phyloP scores from a whole-genome alignment of 2,113 vertebrate species.

The Vicugna pacos region DNA sequence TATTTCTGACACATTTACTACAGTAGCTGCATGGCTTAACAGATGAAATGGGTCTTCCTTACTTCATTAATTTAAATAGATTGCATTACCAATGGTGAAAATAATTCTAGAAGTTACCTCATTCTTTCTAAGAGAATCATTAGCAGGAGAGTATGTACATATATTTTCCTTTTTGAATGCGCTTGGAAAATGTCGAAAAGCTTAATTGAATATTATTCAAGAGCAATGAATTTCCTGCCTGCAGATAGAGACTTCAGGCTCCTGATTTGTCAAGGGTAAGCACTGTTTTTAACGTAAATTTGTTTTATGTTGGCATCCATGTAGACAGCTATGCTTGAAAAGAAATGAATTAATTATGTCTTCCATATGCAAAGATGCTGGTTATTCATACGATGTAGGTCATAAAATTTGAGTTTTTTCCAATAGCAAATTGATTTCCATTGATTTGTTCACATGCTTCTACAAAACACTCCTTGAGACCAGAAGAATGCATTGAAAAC shows the following conservation, averaged over 20 bases:
- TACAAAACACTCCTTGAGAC: constrained; percentile 44
- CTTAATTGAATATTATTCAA: constrained; percentile 45
- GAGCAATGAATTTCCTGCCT: background rate
- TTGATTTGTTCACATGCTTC: constrained; percentile 46
- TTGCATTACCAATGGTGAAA: background rate
- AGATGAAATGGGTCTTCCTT: background rate
- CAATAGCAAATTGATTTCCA: constrained; percentile 63
- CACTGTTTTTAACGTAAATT: constrained; percentile 61
- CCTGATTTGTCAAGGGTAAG: constrained; percentile 21
- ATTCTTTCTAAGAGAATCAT: background rate
- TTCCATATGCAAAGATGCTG: constrained; percentile 59
- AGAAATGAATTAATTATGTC: constrained; percentile 54
- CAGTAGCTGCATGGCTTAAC: background rate
- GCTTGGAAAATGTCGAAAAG: constrained; percentile 53
- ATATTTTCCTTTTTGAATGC: background rate
- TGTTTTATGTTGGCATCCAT: background rate
- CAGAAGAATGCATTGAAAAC: constrained; percentile 55
- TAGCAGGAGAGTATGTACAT: background rate
- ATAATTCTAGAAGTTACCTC: constrained; percentile 8
- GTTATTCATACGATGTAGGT: constrained; percentile 51
- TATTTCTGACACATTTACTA: background rate
- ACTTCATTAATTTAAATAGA: background rate
- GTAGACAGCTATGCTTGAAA: background rate
- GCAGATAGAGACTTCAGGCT: background rate
- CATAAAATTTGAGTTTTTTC: constrained; percentile 50